Base-by-base conservation (phyloP, 1,140 invertebrate genomes). In the Pachypsylla venusta region DNA sequence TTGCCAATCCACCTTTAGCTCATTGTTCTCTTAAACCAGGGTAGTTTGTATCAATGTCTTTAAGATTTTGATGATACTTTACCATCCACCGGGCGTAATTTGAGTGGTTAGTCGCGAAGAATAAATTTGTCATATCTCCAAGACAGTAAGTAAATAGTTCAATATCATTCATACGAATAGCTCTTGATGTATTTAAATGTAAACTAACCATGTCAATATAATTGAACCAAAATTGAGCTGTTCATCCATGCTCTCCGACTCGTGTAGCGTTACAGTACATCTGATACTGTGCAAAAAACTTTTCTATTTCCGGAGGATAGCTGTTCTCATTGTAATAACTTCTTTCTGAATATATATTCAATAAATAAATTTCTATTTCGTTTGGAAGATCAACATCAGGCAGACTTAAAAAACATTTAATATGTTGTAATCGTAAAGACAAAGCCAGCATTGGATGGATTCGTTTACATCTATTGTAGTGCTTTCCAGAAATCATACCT, bases 391-490 rank as follows among this genome's bases (percentile, higher is more conserved):
- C 13, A 22, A 59, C 26, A 54, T 53, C 20, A 53, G 42, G 7
- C 19, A 14, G 14, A 24, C 16, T 28, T 20, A 59, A n/a, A 54
- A 59, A 59, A 13, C 13, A 27, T 53, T 59, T 13, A 53, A 59
- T 53, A 68, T 74, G 70, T 39, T 74, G 53, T 48, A 71, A 70
- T 68, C 72, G 60, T 30, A 75, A 61, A 25, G 63, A 72, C 25
- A 73, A n/a, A 54, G 70, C 57, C 1, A 75, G 26, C 7, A 75
- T 40, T 20, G 71, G 70, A 67, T 76, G 71, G 1, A 76, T 39
- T 27, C 69, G 61, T 62, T 75, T 77, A 54, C 73, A 76, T 14
- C 75, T 40, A 61, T 74, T 76, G 60, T 70, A 76, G 64, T 76
- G 70, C 65, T 72, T 74, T 4, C 71, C 71, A 1, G 54, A 57